Evolutionary conservation across 2,113 vertebrate species (phyloP).

Genomic region (Chionomys nivalis): DNA sequence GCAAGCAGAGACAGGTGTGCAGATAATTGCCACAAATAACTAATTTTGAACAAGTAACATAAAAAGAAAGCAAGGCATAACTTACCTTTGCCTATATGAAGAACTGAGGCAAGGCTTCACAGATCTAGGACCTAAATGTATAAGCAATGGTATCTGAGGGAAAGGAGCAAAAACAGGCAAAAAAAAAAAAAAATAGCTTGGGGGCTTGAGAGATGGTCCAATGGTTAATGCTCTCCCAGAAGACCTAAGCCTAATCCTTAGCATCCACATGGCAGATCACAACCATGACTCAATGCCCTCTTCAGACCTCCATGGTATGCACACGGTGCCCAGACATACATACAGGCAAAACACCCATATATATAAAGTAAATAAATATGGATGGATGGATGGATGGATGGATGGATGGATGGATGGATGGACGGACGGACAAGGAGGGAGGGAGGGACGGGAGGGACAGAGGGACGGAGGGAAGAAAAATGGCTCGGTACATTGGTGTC

Average conservation of each 20-base stretch:
- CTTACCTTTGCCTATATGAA: not conserved
- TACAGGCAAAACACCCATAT: not conserved
- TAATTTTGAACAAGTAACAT: not conserved
- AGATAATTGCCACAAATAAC: not conserved
- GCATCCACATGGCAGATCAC: not conserved
- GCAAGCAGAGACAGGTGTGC: not conserved
- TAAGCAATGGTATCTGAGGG: not conserved
- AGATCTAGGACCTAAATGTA: not conserved
- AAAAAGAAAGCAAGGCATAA: not conserved
- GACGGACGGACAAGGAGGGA: too few relatives aligned
- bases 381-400: too few relatives aligned
- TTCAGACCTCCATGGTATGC: not conserved
- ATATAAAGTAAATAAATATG: not conserved
- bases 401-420: fast-evolving
- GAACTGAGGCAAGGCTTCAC: too few relatives aligned
- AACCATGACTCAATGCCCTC: not conserved
- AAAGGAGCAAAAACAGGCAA: not conserved
- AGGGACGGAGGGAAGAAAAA: not conserved
- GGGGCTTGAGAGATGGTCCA: not conserved
- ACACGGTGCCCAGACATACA: not conserved
- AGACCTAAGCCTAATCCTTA: not conserved
- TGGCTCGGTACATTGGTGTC: not conserved
- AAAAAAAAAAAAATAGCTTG: not conserved
- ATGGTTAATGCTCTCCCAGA: not conserved
- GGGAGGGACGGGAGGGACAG: too few relatives aligned